Evolutionary conservation across 2,888 invertebrate genomes (phyloP).

Genomic region (Rotaria socialis): DNA sequence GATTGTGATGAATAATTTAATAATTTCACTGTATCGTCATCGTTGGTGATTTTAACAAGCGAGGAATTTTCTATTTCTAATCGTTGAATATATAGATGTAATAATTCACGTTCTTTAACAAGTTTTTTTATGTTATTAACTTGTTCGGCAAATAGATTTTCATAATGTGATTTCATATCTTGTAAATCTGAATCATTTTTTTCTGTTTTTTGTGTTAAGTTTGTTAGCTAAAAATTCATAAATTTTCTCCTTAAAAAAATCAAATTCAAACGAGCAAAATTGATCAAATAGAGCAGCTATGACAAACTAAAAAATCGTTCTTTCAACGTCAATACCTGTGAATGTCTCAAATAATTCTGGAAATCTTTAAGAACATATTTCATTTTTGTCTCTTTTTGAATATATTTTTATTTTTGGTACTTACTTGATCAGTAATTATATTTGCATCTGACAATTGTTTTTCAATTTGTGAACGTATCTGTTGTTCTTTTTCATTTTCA

Average conservation of each 20-base stretch:
- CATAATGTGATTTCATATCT: constrained; percentile 29
- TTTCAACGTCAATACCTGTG: neutral
- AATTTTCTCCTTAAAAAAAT: neutral
- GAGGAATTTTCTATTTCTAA: constrained; percentile 3
- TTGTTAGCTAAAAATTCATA: neutral
- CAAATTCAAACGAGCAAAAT: neutral
- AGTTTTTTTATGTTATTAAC: constrained; percentile 32
- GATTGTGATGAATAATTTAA: neutral
- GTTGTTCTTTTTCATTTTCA: constrained; percentile 12
- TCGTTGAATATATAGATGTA: constrained; percentile 29
- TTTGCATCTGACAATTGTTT: neutral
- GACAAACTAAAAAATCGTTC: no score
- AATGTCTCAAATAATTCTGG: neutral
- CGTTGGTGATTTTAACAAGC: neutral
- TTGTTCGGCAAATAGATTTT: constrained; percentile 32
- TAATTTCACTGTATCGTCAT: neutral
- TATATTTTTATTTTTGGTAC: neutral
- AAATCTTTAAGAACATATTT: neutral
- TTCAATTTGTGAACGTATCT: neutral
- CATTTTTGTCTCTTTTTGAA: no score
- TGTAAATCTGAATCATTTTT: constrained; percentile 12
- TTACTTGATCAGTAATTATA: constrained; percentile 9
- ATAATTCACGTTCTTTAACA: constrained; percentile 33
- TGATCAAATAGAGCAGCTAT: neutral
- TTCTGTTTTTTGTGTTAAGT: neutral